Evolutionary conservation across 2,888 invertebrate genomes (phyloP), one percentile per base, ranked within the genome.

Genomic region (Caenorhabditis macrosperma): DNA sequence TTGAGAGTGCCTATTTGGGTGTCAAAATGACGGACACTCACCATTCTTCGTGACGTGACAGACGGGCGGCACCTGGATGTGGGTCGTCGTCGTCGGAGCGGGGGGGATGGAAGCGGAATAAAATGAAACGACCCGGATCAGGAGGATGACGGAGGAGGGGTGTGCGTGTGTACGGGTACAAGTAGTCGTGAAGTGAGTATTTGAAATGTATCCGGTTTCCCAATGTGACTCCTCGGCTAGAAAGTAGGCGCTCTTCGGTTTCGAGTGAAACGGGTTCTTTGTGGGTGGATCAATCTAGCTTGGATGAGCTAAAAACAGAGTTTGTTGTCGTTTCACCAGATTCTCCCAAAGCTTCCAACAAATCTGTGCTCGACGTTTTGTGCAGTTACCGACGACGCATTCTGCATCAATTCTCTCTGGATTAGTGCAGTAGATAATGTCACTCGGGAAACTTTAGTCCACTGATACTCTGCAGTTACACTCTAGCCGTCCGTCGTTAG

Each of bases 181-280:
- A 52, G 52, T 52, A 26, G 52, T 24, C 9, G 52, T 38, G 57
- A 38, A 38, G 33, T 55, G 33, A 55, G 57, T 72, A 72, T 72
- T 72, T 72, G 72, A 72, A 72, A 72, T 64, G 72, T 72, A 72
- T 72, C 72, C 72, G 64, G 64, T 72, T 72, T 52, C 72, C 30
- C 9, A 24, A 35, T 28, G 48, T 10, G 46, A 38, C 38, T 38
- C 6, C 44, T n/a, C 30, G 30, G 44, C 48, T 22, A 50, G 50
- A 50, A 38, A 15, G 7, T 15, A 67, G n/a, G n/a, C n/a, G n/a
- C n/a, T n/a, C 54, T 67, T 38, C 26, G 55, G 48, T 26, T 46
- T 50, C 50, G 50, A 22, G 50, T 50, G 22, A 50, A 22, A 22
- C 50, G 24, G 20, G 22, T 26, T 50, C 15, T 22, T 26, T 50